These are phyloP conservation scores for Psittacula derbiana DNA, from an alignment of 2,797 vertebrate genomes.

Conservation along the genomic window DNA sequence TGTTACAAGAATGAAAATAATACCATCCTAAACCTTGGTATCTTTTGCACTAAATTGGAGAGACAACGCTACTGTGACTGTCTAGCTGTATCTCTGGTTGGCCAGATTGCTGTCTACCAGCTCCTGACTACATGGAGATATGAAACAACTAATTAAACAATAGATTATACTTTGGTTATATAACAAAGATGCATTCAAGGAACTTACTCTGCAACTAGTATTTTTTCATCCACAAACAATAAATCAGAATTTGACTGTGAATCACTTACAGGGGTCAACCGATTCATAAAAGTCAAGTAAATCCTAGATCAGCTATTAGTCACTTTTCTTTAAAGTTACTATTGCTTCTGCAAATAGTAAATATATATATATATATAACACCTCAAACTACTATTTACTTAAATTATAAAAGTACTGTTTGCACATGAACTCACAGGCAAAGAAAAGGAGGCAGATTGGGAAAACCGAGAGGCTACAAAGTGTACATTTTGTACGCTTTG, in stretches of 20 bases:
- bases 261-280: fast-evolving
- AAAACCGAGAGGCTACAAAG: not conserved
- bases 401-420: not conserved
- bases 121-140: not conserved
- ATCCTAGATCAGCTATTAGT: not conserved
- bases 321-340: not conserved
- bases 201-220: not conserved
- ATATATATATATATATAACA: not conserved
- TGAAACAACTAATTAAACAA: not conserved
- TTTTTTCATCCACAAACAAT: not conserved
- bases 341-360: not conserved
- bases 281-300: not conserved
- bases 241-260: not conserved
- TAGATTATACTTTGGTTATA: not conserved
- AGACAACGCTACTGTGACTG: not conserved
- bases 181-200: not conserved
- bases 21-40: not conserved
- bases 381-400: not conserved
- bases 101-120: not conserved
- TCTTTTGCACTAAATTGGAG: not conserved
- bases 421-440: not conserved
- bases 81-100: not conserved
- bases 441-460: not conserved
- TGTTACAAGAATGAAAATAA: not conserved
- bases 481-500: not conserved